Evolutionary conservation across 2,888 invertebrate species (phyloP), one percentile per base, ranked within the genome.

Genomic region (Brachynemurus nebulosus): DNA sequence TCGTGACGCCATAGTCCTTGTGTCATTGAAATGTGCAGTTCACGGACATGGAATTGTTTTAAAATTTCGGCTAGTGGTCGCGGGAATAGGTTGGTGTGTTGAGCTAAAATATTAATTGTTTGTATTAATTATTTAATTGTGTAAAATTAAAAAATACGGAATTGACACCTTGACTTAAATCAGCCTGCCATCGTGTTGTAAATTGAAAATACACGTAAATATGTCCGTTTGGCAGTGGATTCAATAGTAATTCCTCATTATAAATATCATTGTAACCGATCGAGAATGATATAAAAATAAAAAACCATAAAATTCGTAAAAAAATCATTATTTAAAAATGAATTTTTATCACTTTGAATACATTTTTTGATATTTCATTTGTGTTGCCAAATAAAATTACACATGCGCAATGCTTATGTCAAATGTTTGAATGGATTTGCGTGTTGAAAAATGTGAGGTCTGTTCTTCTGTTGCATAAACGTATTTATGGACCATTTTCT

Each of bases 1-100:
- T 85, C 79, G 62, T 93, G 84, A 48, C 85, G 77, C 97, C 97
- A 98, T 44, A 90, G 69, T 0, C 97, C 97, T 63, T 91, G 89
- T 0, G 93, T 93, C 46, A 97, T 71, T 45, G 86, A 84, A 40
- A 98, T 71, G 58, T 95, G 92, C 16, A 98, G 64, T 62, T 96
- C 96, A 59, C 85, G 81, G 1, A 97, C 80, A 58, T 81, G 73
- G 60, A 89, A 89, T 23, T 83, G 73, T 36, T 79, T 73, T 53
- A 95, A 71, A 34, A 96, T 79, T 69, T 96, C 95, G 9, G 88
- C 85, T 40, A 96, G 67, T 2, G 89, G 80, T 56, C 90, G 77
- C 2, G 96, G 91, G 59, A 95, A 88, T 44, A 95, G 66, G 56
- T 84, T 77, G 33, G 86, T 86, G 63, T 95, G 88, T 57, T 78